phyloP scores from a whole-genome alignment of 2,888 invertebrate genomes.

The Pachliopta kotzebuea region DNA sequence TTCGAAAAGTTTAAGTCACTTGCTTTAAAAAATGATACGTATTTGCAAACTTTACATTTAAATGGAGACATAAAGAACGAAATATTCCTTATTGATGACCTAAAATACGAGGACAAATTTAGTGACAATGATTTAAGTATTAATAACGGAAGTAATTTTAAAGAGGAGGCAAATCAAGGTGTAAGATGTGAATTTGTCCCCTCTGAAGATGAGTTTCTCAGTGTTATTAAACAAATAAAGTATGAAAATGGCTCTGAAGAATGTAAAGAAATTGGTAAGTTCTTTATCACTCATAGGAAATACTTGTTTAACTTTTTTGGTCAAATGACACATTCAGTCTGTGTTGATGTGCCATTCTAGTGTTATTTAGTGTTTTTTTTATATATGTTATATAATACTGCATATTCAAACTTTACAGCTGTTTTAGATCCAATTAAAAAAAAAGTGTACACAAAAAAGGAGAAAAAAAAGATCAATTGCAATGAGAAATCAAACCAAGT shows the following conservation, averaged over 20 bases:
- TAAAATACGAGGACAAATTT: constrained; percentile 31
- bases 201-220: constrained; percentile 62
- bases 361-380: too few relatives aligned
- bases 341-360: too few relatives aligned
- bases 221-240: constrained; percentile 48
- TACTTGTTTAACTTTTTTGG: neutral
- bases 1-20: constrained; percentile 59
- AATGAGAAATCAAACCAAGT: constrained; percentile 40
- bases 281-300: neutral
- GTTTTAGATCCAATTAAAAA: constrained; percentile 38
- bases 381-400: too few relatives aligned
- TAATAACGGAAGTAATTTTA: constrained; percentile 31
- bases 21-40: constrained; percentile 54
- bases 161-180: constrained; percentile 24
- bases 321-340: neutral
- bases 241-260: constrained; percentile 45
- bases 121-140: constrained; percentile 27
- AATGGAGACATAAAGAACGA: constrained; percentile 38
- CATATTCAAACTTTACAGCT: neutral
- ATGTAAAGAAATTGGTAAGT: constrained; percentile 50
- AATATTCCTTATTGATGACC: constrained; percentile 29
- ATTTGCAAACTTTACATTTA: constrained; percentile 41
- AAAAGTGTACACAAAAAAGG: constrained; percentile 33
- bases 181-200: constrained; percentile 34
- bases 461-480: constrained; percentile 37